Evolutionary conservation across 2,888 invertebrate genomes (phyloP).

Genomic region (Ditula angustiorana): DNA sequence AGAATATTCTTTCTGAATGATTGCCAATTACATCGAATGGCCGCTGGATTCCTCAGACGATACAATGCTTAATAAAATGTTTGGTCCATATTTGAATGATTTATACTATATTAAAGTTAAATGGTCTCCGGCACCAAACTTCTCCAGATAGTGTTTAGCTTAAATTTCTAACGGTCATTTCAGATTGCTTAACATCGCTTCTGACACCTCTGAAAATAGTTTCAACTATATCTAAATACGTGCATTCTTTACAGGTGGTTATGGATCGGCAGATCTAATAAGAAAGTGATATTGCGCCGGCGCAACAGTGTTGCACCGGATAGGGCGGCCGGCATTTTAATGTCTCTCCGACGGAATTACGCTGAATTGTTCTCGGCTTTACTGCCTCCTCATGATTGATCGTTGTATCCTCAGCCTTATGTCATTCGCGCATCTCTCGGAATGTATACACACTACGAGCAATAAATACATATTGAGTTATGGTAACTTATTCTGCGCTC

Average conservation of each 20-base stretch:
- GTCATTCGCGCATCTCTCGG: constrained; percentile 81
- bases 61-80: constrained; percentile 73
- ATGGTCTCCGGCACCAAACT: constrained; percentile 54
- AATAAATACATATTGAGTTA: constrained; percentile 81
- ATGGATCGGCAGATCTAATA: constrained; percentile 54
- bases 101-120: constrained; percentile 76
- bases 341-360: constrained; percentile 85
- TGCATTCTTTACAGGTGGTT: neutral
- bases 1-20: constrained; percentile 82
- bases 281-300: constrained; percentile 61
- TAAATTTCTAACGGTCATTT: constrained; percentile 15
- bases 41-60: constrained; percentile 78
- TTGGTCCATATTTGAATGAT: constrained; percentile 79
- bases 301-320: constrained; percentile 83
- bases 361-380: constrained; percentile 85
- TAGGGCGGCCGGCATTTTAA: constrained; percentile 84
- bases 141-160: constrained; percentile 56
- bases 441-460: constrained; percentile 78
- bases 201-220: neutral
- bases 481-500: constrained; percentile 60
- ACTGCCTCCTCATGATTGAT: constrained; percentile 83
- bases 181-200: neutral
- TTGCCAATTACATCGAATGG: constrained; percentile 85
- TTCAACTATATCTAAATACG: neutral
- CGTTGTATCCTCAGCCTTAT: constrained; percentile 83